Base-by-base conservation (phyloP, 2,113 vertebrate genomes). In the Aptenodytes patagonicus region DNA sequence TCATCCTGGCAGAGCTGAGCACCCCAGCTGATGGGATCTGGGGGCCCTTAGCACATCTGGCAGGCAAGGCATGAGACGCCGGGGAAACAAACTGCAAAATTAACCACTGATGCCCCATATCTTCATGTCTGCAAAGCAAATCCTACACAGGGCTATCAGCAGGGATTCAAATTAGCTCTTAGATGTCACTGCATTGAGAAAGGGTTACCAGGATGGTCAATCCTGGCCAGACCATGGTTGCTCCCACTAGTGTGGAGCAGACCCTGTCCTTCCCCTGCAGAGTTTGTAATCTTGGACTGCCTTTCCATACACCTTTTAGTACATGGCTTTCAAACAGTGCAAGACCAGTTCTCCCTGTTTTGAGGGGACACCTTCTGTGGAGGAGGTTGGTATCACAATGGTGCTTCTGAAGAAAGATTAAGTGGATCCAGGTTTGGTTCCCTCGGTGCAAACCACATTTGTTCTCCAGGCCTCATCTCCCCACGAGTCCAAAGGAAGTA, bases 1-100 rank as follows among this genome's bases (percentile, higher is more conserved):
- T 77, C 8, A 36, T 61, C 31, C 31, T 83, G 46, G 52, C 32
- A 51, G 24, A 68, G n/a, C 10, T 83, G 24, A 68, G 72, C 16
- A 25, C 28, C 14, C 19, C 32, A 31, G 65, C 52, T 76, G 29
- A 28, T 58, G 49, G 29, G 25, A 80, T 20, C 69, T 87, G 16
- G 0, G 2, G 22, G 21, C 31, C 22, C 38, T 58, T 58, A 32
- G 34, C 26, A 16, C 9, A 24, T 24, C 42, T 47, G 20, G 5
- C 13, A 42, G 36, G 12, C 36, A 70, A 58, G 36, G 31, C 49
- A 57, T 1, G 3, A 54, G 34, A 24, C 0, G 1, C 28, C 2
- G 1, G 21, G 42, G 25, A 65, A 65, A 40, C 17, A 12, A 70
- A 57, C 55, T 51, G 36, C 68, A 69, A 64, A 81, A 46, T 40